A percentile compares a stretch with the other conserved stretches of the same genome.
phyloP scores from a whole-genome alignment of 2,113 vertebrate genomes.

The Hymenochirus boettgeri region DNA sequence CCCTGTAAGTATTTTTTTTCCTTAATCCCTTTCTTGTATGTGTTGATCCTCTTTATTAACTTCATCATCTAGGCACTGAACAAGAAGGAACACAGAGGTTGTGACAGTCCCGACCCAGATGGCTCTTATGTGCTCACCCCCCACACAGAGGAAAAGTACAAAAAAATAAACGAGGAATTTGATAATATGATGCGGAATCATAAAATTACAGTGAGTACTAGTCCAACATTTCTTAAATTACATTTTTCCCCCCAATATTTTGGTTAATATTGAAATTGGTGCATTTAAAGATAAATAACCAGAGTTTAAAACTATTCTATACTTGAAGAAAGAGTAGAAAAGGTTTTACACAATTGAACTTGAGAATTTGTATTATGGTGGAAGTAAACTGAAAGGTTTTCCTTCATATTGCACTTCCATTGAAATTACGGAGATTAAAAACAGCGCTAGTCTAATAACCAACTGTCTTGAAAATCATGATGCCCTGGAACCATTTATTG shows the following conservation, averaged over 20 bases:
- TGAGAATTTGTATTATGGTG: too few species aligned
- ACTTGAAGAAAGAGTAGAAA: too few species aligned
- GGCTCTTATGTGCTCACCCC: slow-evolving; percentile 99
- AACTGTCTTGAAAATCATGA: too few species aligned
- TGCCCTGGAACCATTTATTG: too few species aligned
- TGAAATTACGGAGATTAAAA: too few species aligned
- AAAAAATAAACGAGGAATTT: slow-evolving; percentile 99
- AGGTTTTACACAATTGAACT: too few species aligned
- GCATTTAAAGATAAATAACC: too few species aligned
- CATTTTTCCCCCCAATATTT: slow-evolving; percentile 49
- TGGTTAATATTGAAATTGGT: too few species aligned
- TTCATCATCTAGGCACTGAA: slow-evolving; percentile 98
- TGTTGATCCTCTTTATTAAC: slow-evolving; percentile 98
- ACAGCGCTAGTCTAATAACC: too few species aligned
- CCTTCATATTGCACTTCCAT: too few species aligned
- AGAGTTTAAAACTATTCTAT: too few species aligned
- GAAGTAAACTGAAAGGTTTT: too few species aligned
- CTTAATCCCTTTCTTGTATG: slow-evolving; percentile 77
- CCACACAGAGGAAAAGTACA: slow-evolving; percentile 99
- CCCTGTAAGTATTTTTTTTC: slow-evolving; percentile 95
- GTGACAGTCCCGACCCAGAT: slow-evolving; percentile 98
- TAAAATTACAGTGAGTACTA: slow-evolving; percentile 96
- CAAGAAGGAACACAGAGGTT: slow-evolving; percentile 99
- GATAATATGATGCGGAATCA: slow-evolving; percentile 99
- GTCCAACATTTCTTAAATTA: slow-evolving; percentile 68